These are phyloP conservation scores for Centropristis striata DNA, from an alignment of 2,113 vertebrate species.

Conservation along the genomic window DNA sequence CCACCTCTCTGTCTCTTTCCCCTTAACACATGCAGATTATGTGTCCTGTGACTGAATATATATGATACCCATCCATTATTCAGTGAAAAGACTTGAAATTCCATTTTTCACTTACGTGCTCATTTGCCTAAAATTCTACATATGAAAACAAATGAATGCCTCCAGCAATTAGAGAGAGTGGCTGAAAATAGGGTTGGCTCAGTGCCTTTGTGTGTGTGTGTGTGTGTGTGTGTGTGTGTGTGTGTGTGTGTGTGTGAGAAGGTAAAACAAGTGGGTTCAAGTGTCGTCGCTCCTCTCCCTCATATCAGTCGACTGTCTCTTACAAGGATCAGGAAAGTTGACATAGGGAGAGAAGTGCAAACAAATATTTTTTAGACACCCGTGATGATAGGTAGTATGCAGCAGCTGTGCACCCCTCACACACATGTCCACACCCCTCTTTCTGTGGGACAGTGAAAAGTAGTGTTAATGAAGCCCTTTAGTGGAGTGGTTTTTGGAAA, in stretches of 20 bases:
- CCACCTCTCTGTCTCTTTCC: conserved; percentile 2
- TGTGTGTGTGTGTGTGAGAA: neutral
- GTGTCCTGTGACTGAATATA: conserved; percentile 20
- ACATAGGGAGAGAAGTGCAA: conserved; percentile 12
- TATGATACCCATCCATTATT: conserved; percentile 57
- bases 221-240: neutral
- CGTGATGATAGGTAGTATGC: neutral
- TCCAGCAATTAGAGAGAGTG: conserved; percentile 37
- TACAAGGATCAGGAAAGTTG: conserved; percentile 5
- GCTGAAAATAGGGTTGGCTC: conserved; percentile 29
- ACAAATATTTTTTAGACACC: conserved; percentile 15
- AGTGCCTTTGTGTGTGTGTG: neutral
- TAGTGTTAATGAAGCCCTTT: conserved; percentile 71
- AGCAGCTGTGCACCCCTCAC: conserved; percentile 20
- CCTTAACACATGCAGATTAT: conserved; percentile 6
- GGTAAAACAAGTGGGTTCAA: conserved; percentile 7
- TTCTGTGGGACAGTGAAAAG: conserved; percentile 44
- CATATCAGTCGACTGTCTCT: neutral
- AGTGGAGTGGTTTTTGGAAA: conserved; percentile 66
- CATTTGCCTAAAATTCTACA: conserved; percentile 53
- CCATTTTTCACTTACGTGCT: conserved; percentile 42
- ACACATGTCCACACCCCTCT: neutral
- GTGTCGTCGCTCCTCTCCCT: neutral
- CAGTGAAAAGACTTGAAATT: conserved; percentile 48
- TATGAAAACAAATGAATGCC: conserved; percentile 42